Evolutionary conservation across 1,140 invertebrate species (phyloP), one percentile per base, ranked within the genome.

Genomic region (Pollicipes pollicipes): DNA sequence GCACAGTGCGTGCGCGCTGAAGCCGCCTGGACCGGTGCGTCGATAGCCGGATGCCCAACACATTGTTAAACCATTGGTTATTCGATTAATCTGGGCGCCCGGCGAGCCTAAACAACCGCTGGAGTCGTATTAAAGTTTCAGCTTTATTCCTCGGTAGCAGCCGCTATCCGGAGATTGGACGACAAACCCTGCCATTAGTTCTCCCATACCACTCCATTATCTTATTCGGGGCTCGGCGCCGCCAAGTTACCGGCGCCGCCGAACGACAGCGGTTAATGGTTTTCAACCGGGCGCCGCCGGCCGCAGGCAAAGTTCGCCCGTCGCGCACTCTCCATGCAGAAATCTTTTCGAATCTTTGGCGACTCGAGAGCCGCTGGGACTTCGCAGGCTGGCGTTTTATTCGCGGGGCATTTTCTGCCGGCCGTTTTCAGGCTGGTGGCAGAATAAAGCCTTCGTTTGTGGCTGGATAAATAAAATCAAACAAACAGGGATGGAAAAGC

Each of bases 381-480:
- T 10, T 21, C 45, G 45, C 45, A 24, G 45, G 45, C 45, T 21
- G 45, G 17, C n/a, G 45, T 58, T 58, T 58, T 58, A 58, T 58
- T 58, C 45, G 45, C 13, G 45, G 2, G 45, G 45, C 45, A 58
- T 58, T 58, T 58, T 58, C 45, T 35, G 21, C 13, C 45, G 10
- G 21, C 45, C 45, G 45, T 24, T 58, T 58, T 21, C 45, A 24
- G 45, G 45, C 45, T 58, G 45, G 45, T 58, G 45, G 45, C 17
- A 58, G 45, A 58, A 58, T 58, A 58, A 58, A 58, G 45, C 45
- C 45, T 58, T 58, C 45, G 45, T 58, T 58, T 58, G 45, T 58
- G 45, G 45, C 45, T 58, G 45, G 45, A 58, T 58, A 58, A 58
- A 58, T 58, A 58, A 58, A 58, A 58, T 58, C 45, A 58, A 58